Base-by-base conservation (phyloP, 2,113 vertebrate genomes). In the Anthoscopus minutus region DNA sequence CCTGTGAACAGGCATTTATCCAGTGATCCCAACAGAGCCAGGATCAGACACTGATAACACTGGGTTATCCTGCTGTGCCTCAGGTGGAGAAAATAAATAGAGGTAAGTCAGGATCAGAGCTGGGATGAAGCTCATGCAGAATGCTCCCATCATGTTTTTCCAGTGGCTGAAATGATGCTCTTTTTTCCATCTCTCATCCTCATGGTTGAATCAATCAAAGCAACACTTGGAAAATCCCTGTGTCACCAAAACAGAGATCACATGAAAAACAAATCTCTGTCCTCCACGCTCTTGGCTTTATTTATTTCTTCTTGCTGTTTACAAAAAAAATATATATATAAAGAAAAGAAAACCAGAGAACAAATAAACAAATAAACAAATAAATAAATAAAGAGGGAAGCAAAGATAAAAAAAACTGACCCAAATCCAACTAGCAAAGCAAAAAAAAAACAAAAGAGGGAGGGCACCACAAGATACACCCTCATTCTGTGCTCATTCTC, bases 241-340 rank as follows among this genome's bases (percentile, higher is more conserved):
- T 61, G 71, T 66, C 27, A 78, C 65, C 66, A 40, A 92, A 89
- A 51, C 0, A 95, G 21, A 64, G 45, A 88, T 35, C 4, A 58
- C 9, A 5, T 35, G 40, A 24, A 79, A 89, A 81, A 31, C 7
- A 87, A 81, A 95, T 53, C 23, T 83, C 69, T 57, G 11, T 23
- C 30, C 22, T 83, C 35, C 23, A 20, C 0, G 0, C 35, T 77
- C 30, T 7, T 53, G 20, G 33, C 14, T 84, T 67, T 17, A 20
- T 74, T 72, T 69, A 22, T 47, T 83, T 21, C 67, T 53, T 78
- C 30, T 56, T 0, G 2, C 50, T 15, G 11, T 58, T 48, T 2
- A 40, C 37, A 69, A 65, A 57, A 40, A 65, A 51, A 45, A 33
- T 58, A 19, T n/a, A n/a, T n/a, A n/a, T n/a, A n/a, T n/a, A n/a